These are phyloP conservation scores for Eupristina koningsbergeri DNA, from an alignment of 1,140 invertebrate species.

Conservation along the genomic window DNA sequence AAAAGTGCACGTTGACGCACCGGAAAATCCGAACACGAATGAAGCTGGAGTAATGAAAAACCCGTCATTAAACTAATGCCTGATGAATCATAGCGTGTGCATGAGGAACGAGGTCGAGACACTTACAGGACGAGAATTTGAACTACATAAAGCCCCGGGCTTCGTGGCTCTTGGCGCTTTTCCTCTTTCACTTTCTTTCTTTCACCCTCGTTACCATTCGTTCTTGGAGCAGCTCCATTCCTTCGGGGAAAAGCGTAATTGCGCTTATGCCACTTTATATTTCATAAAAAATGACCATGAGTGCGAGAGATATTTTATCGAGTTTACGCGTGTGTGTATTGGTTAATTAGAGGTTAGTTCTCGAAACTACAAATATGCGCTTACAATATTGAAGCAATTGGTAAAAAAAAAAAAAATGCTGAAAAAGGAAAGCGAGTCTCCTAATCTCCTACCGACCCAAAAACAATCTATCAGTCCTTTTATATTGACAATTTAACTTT, in stretches of 20 bases:
- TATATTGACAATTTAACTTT: no score
- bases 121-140: neutral
- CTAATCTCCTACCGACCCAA: no score
- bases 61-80: conserved; percentile 27
- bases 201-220: neutral
- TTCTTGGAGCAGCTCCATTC: neutral
- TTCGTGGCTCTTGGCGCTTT: neutral
- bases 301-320: neutral
- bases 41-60: conserved; percentile 30
- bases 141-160: neutral
- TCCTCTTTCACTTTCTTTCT: neutral
- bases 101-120: neutral
- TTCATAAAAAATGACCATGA: neutral
- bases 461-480: no score
- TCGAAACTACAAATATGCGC: neutral
- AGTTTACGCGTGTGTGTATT: neutral
- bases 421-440: no score
- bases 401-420: no score
- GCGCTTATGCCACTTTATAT: no score
- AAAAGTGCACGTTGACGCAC: neutral
- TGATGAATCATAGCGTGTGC: neutral
- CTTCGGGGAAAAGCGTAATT: neutral
- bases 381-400: no score
- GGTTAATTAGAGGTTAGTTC: neutral
- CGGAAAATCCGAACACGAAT: neutral